Evolutionary conservation across 2,797 vertebrate species (phyloP), one percentile per base, ranked within the genome.

Genomic region (Psittacula derbiana): DNA sequence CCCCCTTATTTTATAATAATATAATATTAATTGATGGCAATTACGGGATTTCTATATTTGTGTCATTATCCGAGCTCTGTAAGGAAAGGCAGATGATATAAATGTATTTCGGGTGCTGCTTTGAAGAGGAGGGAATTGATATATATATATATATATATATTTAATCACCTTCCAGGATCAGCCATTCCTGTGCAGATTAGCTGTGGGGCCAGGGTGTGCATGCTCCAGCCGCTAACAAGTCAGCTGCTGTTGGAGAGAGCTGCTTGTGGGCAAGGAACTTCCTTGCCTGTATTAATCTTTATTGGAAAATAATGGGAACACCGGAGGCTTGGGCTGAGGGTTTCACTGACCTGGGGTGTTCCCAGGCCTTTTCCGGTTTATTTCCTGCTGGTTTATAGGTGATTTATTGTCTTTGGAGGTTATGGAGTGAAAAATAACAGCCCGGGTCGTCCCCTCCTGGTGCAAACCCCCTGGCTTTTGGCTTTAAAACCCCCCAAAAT

Each of bases 21-120:
- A 92, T 88, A 57, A 94, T 93, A 94, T 80, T 46, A 88, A 94
- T 94, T 87, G 81, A 84, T 73, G 46, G 83, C 80, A 93, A 83
- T 90, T 61, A 88, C 8, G 4, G 65, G 80, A 71, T 92, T 88
- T 80, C 90, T 94, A 14, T 61, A 33, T 80, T 91, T 80, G 41
- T 90, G 76, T 38, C 69, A 3, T 71, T 84, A 65, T 84, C 80
- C 71, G 70, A 75, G 11, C 76, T 75, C 5, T 3, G 16, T 65
- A 38, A 78, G 70, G 76, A 50, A 92, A 72, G 30, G 72, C 12
- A 1, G 58, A 33, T 65, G 88, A 38, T n/a, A 60, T 40, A 44
- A 83, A 78, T 44, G 38, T 61, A n/a, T 83, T 83, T 88, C 0
- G 11, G 79, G 88, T 5, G 1, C 53, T 60, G 80, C 80, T 76